Percentiles rank a stretch among this genome's conserved stretches.
Evolutionary conservation across 2,113 vertebrate genomes (phyloP).

Genomic region (Pygoscelis adeliae): DNA sequence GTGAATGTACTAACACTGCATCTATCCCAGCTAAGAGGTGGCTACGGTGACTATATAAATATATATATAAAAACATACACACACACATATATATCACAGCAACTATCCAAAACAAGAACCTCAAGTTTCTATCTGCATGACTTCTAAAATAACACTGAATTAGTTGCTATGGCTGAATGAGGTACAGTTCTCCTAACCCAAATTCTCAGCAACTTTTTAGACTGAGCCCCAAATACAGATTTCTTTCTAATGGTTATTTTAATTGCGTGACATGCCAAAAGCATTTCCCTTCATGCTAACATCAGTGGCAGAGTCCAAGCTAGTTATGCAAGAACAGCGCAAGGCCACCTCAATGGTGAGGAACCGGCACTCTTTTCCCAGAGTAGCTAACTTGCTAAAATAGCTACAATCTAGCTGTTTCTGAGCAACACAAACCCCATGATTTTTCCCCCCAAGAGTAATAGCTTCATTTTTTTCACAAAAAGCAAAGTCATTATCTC

Average conservation of each 20-base stretch:
- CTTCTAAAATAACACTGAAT: neutral
- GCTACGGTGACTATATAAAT: neutral
- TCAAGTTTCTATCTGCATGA: neutral
- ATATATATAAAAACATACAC: neutral
- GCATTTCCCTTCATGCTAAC: neutral
- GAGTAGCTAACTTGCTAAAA: neutral
- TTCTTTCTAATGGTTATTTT: too few relatives aligned
- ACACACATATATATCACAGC: neutral
- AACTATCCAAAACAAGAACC: neutral
- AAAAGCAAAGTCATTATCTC: neutral
- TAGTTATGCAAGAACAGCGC: neutral
- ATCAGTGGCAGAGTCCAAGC: neutral
- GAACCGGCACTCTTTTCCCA: neutral
- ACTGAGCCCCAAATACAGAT: neutral
- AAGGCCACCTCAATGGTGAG: neutral
- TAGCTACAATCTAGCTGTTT: neutral
- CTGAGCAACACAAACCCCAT: neutral
- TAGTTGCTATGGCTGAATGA: neutral
- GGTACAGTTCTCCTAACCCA: neutral
- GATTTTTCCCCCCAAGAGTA: neutral
- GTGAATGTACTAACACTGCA: neutral
- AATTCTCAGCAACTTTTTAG: neutral
- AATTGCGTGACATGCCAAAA: neutral
- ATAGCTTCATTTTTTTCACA: neutral
- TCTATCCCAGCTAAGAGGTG: neutral